Evolutionary conservation across 2,113 vertebrate genomes (phyloP).

Genomic region (Polyodon spathula): DNA sequence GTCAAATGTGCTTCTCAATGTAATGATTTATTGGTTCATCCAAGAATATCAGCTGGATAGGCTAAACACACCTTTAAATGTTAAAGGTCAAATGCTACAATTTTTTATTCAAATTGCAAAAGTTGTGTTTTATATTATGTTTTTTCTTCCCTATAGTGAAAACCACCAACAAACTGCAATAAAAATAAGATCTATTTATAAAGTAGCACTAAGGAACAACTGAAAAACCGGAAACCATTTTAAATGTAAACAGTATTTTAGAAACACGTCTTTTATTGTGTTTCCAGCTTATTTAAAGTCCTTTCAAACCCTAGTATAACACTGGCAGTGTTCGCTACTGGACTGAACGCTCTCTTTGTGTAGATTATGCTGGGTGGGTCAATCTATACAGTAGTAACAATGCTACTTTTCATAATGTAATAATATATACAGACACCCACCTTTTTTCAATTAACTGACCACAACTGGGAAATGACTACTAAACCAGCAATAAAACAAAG

Average conservation of each 20-base stretch:
- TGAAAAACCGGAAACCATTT: neutral
- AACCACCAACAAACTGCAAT: conserved; percentile 4
- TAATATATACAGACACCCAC: conserved; percentile 44
- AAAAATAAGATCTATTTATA: conserved; percentile 3
- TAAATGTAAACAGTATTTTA: neutral
- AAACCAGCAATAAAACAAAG: conserved; percentile 46
- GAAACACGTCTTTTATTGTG: neutral
- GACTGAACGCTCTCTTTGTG: conserved; percentile 16
- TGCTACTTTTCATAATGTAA: conserved; percentile 46
- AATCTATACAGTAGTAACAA: conserved; percentile 43
- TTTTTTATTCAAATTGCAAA: neutral
- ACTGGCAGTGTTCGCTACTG: conserved; percentile 16
- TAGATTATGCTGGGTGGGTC: conserved; percentile 25
- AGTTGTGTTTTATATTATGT: too few species aligned
- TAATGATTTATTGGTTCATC: neutral
- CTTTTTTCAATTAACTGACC: conserved; percentile 66
- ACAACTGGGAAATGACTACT: conserved; percentile 54
- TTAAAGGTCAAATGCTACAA: neutral
- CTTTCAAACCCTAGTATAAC: conserved; percentile 30
- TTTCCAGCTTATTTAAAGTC: conserved; percentile 15
- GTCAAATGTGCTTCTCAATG: neutral
- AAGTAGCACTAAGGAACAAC: neutral
- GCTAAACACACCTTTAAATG: conserved; percentile 1
- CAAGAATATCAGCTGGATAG: neutral
- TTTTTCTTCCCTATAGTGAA: too few species aligned